Conservation (phyloP, 2,888 invertebrate genomes). For the Fragum sueziense region DNA sequence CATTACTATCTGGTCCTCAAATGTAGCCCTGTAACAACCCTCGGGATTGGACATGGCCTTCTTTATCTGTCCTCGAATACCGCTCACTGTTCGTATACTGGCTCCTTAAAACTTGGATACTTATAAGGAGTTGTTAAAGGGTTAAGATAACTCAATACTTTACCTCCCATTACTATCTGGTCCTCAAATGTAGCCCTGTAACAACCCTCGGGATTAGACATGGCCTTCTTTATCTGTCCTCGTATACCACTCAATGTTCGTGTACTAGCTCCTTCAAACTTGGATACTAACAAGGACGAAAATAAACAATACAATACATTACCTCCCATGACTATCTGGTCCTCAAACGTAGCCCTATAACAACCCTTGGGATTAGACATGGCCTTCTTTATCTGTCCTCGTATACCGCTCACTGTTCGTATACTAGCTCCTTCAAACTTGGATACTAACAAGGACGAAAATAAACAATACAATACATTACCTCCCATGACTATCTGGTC, state of each 20-base stretch:
- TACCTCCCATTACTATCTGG: conserved; percentile 94
- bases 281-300: too few species aligned
- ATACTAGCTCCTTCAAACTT: conserved; percentile 98
- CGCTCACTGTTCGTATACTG: too few species aligned
- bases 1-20: conserved; percentile 97
- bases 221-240: too few species aligned
- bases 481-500: conserved; percentile 96
- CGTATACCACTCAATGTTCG: too few species aligned
- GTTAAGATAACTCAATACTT: too few species aligned
- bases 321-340: conserved; percentile 95
- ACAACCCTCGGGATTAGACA: conserved; percentile 89
- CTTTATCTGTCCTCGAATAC: too few species aligned
- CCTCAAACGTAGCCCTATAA: conserved; percentile 99
- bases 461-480: too few species aligned
- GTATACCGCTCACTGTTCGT: conserved; percentile 97
- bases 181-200: conserved; percentile 99
- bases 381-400: conserved; percentile 98
- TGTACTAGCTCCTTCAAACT: too few species aligned
- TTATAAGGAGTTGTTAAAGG: too few species aligned
- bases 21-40: conserved; percentile 97
- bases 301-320: too few species aligned
- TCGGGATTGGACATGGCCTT: conserved; percentile 89
- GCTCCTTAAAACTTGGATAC: too few species aligned
- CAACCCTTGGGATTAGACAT: conserved; percentile 89
- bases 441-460: conserved; percentile 95